phyloP scores from a whole-genome alignment of 1,140 invertebrate genomes.

The Camponotus pennsylvanicus region DNA sequence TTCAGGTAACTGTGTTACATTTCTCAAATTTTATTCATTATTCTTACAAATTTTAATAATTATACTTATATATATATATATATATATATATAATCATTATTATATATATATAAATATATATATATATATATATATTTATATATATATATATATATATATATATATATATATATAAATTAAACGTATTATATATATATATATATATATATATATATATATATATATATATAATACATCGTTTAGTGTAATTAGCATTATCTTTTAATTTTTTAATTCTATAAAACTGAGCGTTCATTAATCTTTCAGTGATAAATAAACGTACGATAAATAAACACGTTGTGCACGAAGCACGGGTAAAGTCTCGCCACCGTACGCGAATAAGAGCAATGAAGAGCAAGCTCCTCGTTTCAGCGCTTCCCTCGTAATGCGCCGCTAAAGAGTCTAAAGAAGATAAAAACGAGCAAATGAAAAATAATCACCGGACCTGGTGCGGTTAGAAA shows the following conservation, averaged over 20 bases:
- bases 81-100: neutral
- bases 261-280: constrained; percentile 18
- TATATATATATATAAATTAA: neutral
- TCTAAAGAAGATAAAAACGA: constrained; percentile 75
- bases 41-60: neutral
- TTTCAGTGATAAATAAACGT: constrained; percentile 47
- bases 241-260: neutral
- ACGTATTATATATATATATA: neutral
- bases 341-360: constrained; percentile 39
- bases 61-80: neutral
- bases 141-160: neutral
- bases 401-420: constrained; percentile 62
- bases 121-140: neutral
- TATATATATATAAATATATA: too few relatives aligned
- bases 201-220: neutral
- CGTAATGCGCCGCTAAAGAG: constrained; percentile 68
- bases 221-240: neutral
- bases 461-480: constrained; percentile 79
- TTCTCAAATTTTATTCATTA: neutral
- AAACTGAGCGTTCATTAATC: constrained; percentile 41
- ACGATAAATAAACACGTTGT: constrained; percentile 59
- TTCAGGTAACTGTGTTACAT: constrained; percentile 4
- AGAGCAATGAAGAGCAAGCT: constrained; percentile 52
- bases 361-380: constrained; percentile 48
- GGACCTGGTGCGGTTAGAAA: constrained; percentile 59